These are phyloP conservation scores for Amia ocellicauda DNA, from an alignment of 2,113 vertebrate genomes.

Conservation along the genomic window DNA sequence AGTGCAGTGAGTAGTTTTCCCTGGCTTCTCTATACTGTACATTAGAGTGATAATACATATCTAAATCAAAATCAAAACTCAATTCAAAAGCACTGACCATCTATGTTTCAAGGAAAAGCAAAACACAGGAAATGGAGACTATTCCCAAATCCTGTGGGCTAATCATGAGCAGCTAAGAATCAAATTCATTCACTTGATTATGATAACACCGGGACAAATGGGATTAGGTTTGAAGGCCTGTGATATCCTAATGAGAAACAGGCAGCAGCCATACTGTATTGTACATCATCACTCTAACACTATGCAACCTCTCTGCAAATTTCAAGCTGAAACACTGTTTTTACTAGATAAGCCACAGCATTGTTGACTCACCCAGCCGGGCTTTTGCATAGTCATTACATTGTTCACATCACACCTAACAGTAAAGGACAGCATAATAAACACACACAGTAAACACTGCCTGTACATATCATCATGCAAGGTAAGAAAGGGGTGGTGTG, in stretches of 20 bases:
- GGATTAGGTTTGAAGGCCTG: conserved; percentile 11
- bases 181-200: not conserved
- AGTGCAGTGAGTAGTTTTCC: no score
- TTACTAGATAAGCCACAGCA: conserved; percentile 48
- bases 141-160: no score
- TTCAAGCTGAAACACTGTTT: conserved; percentile 36
- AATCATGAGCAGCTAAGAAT: no score
- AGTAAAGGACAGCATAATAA: conserved; percentile 36
- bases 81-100: no score
- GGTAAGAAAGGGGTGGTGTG: no score
- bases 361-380: conserved; percentile 36
- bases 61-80: no score
- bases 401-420: conserved; percentile 36
- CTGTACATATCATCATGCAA: no score
- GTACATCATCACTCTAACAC: conserved; percentile 27
- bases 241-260: conserved; percentile 8
- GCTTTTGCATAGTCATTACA: conserved; percentile 48
- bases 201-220: not conserved
- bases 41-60: no score
- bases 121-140: no score
- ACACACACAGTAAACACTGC: no score
- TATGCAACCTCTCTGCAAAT: not conserved
- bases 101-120: no score
- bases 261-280: conserved; percentile 34
- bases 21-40: no score